These are phyloP conservation scores for Platycheirus albimanus DNA, from an alignment of 2,888 invertebrate genomes.

Conservation along the genomic window DNA sequence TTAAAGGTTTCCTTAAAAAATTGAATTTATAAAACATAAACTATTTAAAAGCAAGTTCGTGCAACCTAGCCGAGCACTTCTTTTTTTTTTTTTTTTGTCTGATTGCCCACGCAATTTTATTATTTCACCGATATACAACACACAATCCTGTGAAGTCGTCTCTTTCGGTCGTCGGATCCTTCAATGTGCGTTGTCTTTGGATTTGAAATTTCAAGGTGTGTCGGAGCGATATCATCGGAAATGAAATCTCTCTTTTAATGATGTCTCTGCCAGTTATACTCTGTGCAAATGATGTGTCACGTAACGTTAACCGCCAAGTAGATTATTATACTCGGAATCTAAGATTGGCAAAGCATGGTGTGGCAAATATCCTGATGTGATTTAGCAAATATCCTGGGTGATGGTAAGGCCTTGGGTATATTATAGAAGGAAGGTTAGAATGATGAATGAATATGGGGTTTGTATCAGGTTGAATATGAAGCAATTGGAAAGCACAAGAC, in stretches of 20 bases:
- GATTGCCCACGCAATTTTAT: slow-evolving; percentile 2
- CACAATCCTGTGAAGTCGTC: slow-evolving; percentile 8
- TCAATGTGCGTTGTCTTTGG: neutral
- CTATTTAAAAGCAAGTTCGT: no score
- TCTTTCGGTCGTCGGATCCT: neutral
- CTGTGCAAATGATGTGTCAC: neutral
- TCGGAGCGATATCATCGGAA: slow-evolving; percentile 12
- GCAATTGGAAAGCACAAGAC: no score
- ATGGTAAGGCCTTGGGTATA: no score
- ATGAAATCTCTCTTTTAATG: slow-evolving; percentile 21
- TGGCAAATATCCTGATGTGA: slow-evolving; percentile 16
- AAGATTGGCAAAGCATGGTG: slow-evolving; percentile 18
- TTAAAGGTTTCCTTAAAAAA: no score
- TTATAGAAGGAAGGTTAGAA: neutral
- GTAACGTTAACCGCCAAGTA: slow-evolving; percentile 33
- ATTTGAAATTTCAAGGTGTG: neutral
- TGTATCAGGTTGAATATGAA: neutral
- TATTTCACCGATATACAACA: neutral
- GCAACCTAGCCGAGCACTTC: no score
- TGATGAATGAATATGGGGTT: slow-evolving; percentile 1
- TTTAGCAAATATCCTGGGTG: neutral
- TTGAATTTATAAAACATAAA: no score
- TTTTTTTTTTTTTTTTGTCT: slow-evolving; percentile 7
- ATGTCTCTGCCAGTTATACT: slow-evolving; percentile 3
- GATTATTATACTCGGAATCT: slow-evolving; percentile 27